Base-by-base conservation (phyloP, 2,888 invertebrate genomes). In the Euplagia quadripunctaria region DNA sequence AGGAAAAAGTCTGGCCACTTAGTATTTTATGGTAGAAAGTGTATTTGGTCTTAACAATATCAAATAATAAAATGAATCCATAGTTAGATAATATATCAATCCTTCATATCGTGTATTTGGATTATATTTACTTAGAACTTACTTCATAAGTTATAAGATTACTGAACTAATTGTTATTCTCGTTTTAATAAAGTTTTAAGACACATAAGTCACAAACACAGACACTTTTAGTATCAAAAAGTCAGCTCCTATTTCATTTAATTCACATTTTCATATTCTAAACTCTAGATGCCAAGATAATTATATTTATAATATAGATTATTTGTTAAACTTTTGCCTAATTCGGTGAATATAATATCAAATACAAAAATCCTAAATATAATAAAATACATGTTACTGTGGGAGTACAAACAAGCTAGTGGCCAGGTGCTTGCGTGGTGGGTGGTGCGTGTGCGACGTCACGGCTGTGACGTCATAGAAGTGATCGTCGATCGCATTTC, bases 371-470 rank as follows among this genome's bases (percentile, higher is more conserved):
- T 12, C 49, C 68, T 82, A 74, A 74, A 77, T 78, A 65, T 77
- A 79, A 71, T 76, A 75, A 76, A 52, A 75, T 79, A 84, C 76
- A 80, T 67, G 70, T 74, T 68, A 69, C 77, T 72, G 74, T 74
- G 75, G 71, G 82, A 78, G 77, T 89, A 89, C 87, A 87, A 79
- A 85, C 85, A 87, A 85, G 86, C 86, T 79, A 84, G 94, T 94
- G 94, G 94, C 94, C 94, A 94, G 94, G 93, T 93, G 94, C 91
- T 89, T 88, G 94, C 92, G 92, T 94, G 94, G 94, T 93, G 94
- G 94, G 94, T 86, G 89, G 80, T 83, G 67, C 55, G 70, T 51
- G 71, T 43, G 76, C 68, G 71, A 71, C 70, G 70, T 72, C 71
- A 66, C 49, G 66, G 69, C 52, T 43, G 65, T 73, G 70, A 70